Percentiles rank a stretch among this genome's conserved stretches.
These are phyloP conservation scores for Malurus alboscapulatus DNA, from an alignment of 2,113 vertebrate species.

Conservation along the genomic window DNA sequence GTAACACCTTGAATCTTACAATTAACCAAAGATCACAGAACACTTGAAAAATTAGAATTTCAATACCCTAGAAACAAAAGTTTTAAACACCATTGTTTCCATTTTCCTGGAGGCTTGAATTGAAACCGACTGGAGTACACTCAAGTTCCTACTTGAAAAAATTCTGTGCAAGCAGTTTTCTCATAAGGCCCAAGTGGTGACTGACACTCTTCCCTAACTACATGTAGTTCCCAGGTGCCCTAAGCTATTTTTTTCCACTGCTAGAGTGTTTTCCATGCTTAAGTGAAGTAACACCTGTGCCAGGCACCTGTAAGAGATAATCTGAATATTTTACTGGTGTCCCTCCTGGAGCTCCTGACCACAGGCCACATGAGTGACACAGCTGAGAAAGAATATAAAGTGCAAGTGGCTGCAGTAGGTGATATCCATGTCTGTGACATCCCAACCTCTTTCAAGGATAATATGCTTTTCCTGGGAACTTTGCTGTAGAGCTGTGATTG, in stretches of 20 bases:
- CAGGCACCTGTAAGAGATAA: not conserved
- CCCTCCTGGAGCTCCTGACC: not conserved
- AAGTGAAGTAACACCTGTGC: not conserved
- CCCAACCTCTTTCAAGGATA: not conserved
- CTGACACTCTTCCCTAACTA: not conserved
- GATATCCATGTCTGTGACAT: not conserved
- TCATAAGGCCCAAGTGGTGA: not conserved
- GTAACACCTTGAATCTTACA: not conserved
- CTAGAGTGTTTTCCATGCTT: too few relatives aligned
- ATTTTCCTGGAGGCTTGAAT: not conserved
- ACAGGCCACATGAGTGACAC: not conserved
- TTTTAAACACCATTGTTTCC: not conserved
- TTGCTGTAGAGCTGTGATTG: not conserved
- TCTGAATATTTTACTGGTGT: not conserved
- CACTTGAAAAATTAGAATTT: conserved; percentile 8
- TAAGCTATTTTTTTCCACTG: not conserved
- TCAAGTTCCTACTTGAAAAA: not conserved
- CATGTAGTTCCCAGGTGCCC: not conserved
- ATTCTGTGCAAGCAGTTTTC: not conserved
- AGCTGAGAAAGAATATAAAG: not conserved
- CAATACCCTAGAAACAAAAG: not conserved
- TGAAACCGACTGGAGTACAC: not conserved
- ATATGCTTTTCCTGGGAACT: not conserved
- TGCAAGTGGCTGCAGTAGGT: not conserved
- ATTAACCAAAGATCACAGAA: conserved; percentile 11